Percentiles rank a stretch among this genome's conserved stretches.
Evolutionary conservation across 2,888 invertebrate genomes (phyloP).

Genomic region (Philhelius pedissequus): DNA sequence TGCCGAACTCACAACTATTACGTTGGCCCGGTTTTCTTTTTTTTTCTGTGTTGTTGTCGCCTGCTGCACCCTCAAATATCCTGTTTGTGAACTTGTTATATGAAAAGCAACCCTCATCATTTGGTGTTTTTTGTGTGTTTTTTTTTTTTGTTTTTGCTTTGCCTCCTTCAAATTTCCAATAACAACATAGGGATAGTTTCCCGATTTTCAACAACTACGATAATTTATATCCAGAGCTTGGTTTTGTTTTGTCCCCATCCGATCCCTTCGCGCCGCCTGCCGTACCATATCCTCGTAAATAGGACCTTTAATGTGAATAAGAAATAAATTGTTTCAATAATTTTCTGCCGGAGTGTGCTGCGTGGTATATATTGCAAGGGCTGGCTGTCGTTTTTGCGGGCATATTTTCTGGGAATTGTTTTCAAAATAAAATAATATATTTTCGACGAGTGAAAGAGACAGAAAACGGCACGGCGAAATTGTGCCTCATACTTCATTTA

Average conservation of each 20-base stretch:
- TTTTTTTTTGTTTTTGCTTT: neutral
- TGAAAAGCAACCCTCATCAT: conserved; percentile 14
- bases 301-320: conserved; percentile 26
- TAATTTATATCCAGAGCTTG: conserved; percentile 50
- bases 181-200: conserved; percentile 38
- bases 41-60: conserved; percentile 27
- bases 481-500: conserved; percentile 51
- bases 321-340: conserved; percentile 57
- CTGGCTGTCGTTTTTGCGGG: neutral
- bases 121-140: too few relatives aligned
- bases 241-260: neutral
- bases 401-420: conserved; percentile 46
- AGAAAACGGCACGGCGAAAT: neutral
- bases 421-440: conserved; percentile 17
- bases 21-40: conserved; percentile 23
- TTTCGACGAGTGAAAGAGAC: neutral
- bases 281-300: neutral
- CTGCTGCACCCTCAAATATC: conserved; percentile 43
- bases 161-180: conserved; percentile 16
- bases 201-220: conserved; percentile 54
- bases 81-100: conserved; percentile 26
- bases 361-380: conserved; percentile 3
- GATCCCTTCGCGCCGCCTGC: neutral
- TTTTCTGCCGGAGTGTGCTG: conserved; percentile 30
- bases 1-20: conserved; percentile 23